Evolutionary conservation across 2,888 invertebrate genomes (phyloP), one percentile per base, ranked within the genome.

Genomic region (Melanchra persicariae): DNA sequence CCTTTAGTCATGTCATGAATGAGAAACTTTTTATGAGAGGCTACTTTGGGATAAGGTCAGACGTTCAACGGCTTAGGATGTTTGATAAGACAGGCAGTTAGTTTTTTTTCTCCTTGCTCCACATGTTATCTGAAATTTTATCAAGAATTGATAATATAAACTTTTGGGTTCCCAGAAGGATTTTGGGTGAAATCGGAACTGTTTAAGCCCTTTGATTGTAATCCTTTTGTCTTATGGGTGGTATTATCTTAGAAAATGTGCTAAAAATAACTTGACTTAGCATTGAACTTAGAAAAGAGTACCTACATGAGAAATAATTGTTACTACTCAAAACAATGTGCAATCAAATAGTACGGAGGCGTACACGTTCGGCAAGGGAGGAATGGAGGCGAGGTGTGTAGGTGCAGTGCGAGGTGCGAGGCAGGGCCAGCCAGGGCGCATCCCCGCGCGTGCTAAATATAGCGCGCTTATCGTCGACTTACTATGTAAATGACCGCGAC

Each of bases 401-500:
- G 92, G 92, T 90, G 90, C 88, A 77, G 60, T 80, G 85, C 71
- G 87, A 92, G 91, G 90, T 91, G 90, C 87, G 82, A 84, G 73
- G 78, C 70, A 66, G 70, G 82, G 85, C 85, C 80, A 81, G 85
- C 84, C 86, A 89, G 87, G 87, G 88, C 90, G 89, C 92, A 93
- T 94, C 93, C 90, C 90, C 87, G 87, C 89, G 86, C 83, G 88
- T 79, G 93, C 95, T 95, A 95, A 94, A 95, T 95, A 94, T 95
- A 95, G 94, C 93, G 79, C 91, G 93, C 94, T 95, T 95, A 95
- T 95, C 95, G 93, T 83, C 89, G 89, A 92, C 93, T 94, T 94
- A 93, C 94, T 94, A 95, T 95, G 95, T 94, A 95, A 95, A 95
- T 94, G 95, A 94, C 94, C 94, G 94, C 93, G 93, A 94, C 93